phyloP scores from a whole-genome alignment of 2,888 invertebrate genomes.

The Tipula vernalis region DNA sequence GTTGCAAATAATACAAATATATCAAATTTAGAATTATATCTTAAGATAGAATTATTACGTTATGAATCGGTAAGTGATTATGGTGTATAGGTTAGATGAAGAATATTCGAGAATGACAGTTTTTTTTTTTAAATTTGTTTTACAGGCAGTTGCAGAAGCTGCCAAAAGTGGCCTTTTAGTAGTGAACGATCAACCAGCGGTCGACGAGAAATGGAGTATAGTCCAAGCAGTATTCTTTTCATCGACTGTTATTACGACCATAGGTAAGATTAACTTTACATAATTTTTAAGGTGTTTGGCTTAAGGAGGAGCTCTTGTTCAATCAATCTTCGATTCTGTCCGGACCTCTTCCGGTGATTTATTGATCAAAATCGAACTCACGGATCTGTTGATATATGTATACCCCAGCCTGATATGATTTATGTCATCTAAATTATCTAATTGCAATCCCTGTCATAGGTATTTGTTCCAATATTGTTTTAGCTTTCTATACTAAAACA shows the following conservation, averaged over 20 bases:
- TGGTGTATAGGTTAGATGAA: not conserved
- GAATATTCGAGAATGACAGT: not conserved
- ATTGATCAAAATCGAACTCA: no score
- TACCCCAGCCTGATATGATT: no score
- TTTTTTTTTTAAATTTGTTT: conserved; percentile 9
- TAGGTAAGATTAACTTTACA: conserved; percentile 45
- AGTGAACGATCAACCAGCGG: conserved; percentile 39
- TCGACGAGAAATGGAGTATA: conserved; percentile 62
- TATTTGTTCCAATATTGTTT: no score
- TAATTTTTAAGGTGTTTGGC: no score
- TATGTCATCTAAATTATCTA: no score
- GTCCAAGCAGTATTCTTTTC: conserved; percentile 80
- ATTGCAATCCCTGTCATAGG: no score
- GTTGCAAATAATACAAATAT: conserved; percentile 48
- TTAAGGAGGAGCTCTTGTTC: no score
- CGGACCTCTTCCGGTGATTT: no score
- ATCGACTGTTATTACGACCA: conserved; percentile 81
- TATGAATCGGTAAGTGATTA: conserved; percentile 36
- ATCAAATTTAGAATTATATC: conserved; percentile 42
- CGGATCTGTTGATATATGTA: no score
- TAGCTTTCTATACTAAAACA: no score
- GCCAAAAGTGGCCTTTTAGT: conserved; percentile 53
- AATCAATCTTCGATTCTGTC: no score
- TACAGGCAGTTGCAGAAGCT: conserved; percentile 54
- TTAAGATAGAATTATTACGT: conserved; percentile 39